Base-by-base conservation (phyloP, 2,888 invertebrate species). In the Pyrochroa serraticornis region DNA sequence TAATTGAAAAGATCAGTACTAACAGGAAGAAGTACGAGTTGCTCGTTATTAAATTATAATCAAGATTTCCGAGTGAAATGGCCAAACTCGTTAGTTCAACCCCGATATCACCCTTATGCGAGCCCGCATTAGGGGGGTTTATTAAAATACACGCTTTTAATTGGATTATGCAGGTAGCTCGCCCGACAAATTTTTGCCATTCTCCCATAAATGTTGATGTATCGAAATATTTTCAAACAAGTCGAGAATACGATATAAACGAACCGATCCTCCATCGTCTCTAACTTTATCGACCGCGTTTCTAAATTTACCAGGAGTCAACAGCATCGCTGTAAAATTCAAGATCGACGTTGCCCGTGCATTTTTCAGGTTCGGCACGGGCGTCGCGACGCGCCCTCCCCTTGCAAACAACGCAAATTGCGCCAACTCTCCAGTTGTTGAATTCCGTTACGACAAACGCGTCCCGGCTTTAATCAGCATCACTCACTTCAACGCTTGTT, bases 231-330 rank as follows among this genome's bases (percentile, higher is more conserved):
- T 12, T 33, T 22, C 10, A 36, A 46, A 36, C 14, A 46, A 13
- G 22, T 36, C 35, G 35, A 10, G 38, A 48, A 48, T 46, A 47
- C 22, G 36, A 39, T 42, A 60, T 55, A 60, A 60, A 55, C 55
- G 38, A 55, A 30, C 49, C 50, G 50, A 60, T 51, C 44, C 56
- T 60, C 44, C 56, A 52, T 36, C 22, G 22, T 22, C 54, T 58
- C 41, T 60, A 55, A 60, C 56, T 52, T 52, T 56, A 56, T 56
- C 60, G 60, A 52, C 46, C 60, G 55, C 12, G 39, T 58, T 56
- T 55, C 55, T 55, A 60, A 56, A 60, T 56, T 56, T 51, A 60
- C 46, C 53, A 6, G 44, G 45, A 60, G 39, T 56, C 60, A 56
- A 56, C 60, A 60, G 42, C 55, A 34, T 54, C 51, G 43, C 36